Base-by-base conservation (phyloP, 2,797 vertebrate genomes). In the Notamacropus eugenii region DNA sequence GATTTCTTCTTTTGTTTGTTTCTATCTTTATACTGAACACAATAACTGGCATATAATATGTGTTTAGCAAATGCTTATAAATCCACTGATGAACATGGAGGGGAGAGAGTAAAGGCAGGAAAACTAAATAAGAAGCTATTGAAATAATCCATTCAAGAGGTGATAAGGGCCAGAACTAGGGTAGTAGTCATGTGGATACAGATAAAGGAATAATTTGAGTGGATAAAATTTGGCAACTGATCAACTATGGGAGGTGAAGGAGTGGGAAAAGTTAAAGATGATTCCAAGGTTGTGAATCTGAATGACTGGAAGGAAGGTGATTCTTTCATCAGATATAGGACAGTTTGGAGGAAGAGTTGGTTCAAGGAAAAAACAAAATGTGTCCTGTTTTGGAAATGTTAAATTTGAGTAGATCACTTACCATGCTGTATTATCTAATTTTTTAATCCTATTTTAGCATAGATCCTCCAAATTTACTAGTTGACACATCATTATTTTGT, bases 381-480 rank as follows among this genome's bases (percentile, higher is more conserved):
- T 24, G 9, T 46, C 27, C 22, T 46, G 24, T 87, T 87, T 46
- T 50, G 40, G 74, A 87, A 87, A 87, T 87, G 9, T 27, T 46
- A 46, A 46, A 87, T 87, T 87, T 46, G 74, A 87, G 24, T 97
- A 93, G 92, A 92, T 97, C 93, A 95, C 93, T 96, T 95, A 62
- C 54, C 95, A 10, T 95, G 96, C 95, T 93, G 4, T 96, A 90
- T 97, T 97, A 96, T 96, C 90, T 93, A 27, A n/a, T 22, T 92
- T 31, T 46, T 46, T 93, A 34, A 54, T 97, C 24, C 34, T 97
- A 6, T 93, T 34, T 96, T 58, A 87, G 24, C 58, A 40, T 96
- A 87, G 95, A 92, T 95, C 8, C 46, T 1, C 40, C 46, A 27
- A 46, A 27, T 27, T 27, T 82, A 82, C 8, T 46, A 46, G 40